Percentiles rank a stretch among this genome's conserved stretches.
Evolutionary conservation across 2,113 vertebrate genomes (phyloP).

Genomic region (Elaphurus davidianus): DNA sequence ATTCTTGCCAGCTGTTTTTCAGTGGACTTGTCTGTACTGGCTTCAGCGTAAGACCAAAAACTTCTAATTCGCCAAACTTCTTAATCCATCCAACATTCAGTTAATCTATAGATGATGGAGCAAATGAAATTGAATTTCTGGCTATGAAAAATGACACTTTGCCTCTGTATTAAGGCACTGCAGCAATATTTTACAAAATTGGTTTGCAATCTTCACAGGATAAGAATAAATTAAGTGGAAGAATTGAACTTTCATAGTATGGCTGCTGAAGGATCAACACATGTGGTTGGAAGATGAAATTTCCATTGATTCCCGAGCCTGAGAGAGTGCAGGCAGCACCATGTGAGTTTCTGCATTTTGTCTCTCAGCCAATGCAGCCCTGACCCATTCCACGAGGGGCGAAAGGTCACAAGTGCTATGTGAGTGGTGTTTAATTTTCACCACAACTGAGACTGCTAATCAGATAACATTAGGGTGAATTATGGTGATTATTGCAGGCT

Average conservation of each 20-base stretch:
- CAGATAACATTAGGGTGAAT: slow-evolving; percentile 52
- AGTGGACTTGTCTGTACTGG: not conserved
- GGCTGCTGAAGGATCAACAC: not conserved
- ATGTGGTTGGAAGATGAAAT: not conserved
- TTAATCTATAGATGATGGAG: not conserved
- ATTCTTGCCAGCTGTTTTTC: not conserved
- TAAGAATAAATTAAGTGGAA: slow-evolving; percentile 23
- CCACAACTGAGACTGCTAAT: slow-evolving; percentile 47
- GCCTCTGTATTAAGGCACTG: not conserved
- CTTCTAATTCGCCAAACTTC: not conserved
- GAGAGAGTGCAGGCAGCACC: not conserved
- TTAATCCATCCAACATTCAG: not conserved
- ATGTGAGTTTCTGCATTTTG: slow-evolving; percentile 24
- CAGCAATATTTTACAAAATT: not conserved
- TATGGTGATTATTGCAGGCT: not conserved
- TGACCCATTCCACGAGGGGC: not conserved
- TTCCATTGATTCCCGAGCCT: not conserved
- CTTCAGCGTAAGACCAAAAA: slow-evolving; percentile 10
- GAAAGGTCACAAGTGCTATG: slow-evolving; percentile 38
- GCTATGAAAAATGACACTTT: slow-evolving; percentile 14
- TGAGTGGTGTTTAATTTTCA: slow-evolving; percentile 39
- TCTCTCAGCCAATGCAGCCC: not conserved
- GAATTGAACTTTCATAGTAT: not conserved
- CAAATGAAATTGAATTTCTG: slow-evolving; percentile 36
- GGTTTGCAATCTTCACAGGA: not conserved